Percentiles rank a stretch among this genome's conserved stretches.
phyloP scores from a whole-genome alignment of 2,113 vertebrate species.

The Panurus biarmicus region DNA sequence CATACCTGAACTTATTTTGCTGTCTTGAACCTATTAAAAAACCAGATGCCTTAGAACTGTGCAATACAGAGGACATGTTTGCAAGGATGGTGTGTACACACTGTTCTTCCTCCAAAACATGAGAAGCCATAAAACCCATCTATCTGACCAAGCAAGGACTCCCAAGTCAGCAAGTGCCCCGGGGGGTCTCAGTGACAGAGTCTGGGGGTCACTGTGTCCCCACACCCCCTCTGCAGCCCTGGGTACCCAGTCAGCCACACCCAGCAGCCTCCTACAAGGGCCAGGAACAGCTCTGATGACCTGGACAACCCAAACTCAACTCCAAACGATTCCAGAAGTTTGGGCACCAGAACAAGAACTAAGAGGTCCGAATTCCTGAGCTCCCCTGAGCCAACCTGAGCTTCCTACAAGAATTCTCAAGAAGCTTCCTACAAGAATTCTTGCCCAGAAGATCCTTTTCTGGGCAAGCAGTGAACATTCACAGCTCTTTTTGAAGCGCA shows the following conservation, averaged over 20 bases:
- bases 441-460: background rate
- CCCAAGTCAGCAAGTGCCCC: background rate
- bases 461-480: background rate
- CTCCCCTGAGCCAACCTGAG: background rate
- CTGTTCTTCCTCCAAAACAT: background rate
- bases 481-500: background rate
- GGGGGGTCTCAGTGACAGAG: background rate
- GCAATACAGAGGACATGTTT: background rate
- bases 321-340: background rate
- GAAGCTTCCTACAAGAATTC: too few species aligned
- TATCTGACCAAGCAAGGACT: background rate
- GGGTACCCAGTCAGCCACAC: background rate
- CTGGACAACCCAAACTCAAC: background rate
- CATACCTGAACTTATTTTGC: background rate
- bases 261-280: background rate
- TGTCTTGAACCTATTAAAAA: background rate
- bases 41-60: background rate
- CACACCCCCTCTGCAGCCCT: background rate
- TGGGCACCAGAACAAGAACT: background rate
- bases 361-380: background rate
- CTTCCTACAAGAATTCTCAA: background rate
- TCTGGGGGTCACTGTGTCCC: background rate
- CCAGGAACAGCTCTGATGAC: background rate
- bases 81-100: background rate
- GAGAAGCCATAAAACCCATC: background rate